Conservation (phyloP, 2,797 vertebrate genomes). For the Kryptolebias ocellatus region DNA sequence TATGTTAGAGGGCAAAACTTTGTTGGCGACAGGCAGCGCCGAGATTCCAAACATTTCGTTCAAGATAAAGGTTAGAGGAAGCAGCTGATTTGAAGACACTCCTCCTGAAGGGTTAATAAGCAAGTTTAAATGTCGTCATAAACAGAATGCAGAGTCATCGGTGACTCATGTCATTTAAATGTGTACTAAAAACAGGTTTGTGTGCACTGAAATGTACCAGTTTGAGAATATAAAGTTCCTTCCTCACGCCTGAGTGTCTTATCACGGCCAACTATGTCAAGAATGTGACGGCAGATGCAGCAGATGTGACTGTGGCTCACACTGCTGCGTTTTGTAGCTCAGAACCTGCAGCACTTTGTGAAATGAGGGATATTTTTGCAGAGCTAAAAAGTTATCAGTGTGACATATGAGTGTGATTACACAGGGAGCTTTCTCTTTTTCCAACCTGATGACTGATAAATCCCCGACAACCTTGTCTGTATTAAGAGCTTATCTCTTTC, state of each 20-base stretch:
- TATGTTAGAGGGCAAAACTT: conserved; percentile 17
- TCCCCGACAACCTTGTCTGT: not conserved
- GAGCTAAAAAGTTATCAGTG: conserved; percentile 15
- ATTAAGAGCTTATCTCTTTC: conserved; percentile 11
- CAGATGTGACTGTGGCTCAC: conserved; percentile 41
- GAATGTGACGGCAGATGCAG: conserved; percentile 46
- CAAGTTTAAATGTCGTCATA: conserved; percentile 26
- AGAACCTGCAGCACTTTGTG: conserved; percentile 36
- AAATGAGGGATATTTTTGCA: conserved; percentile 30
- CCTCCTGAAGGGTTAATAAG: conserved; percentile 45
- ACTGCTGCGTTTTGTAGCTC: conserved; percentile 17
- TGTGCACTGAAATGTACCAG: conserved; percentile 18
- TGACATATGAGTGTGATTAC: not conserved
- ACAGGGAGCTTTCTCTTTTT: not conserved
- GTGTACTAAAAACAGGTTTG: conserved; percentile 27
- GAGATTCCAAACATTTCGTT: no score
- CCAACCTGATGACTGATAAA: conserved; percentile 1
- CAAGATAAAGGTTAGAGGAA: not conserved
- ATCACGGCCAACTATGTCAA: conserved; percentile 32
- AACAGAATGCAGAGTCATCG: conserved; percentile 31
- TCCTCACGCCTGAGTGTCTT: conserved; percentile 18
- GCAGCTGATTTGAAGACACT: conserved; percentile 43
- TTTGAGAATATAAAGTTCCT: conserved; percentile 11
- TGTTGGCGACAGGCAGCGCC: conserved; percentile 17
- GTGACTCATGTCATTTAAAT: not conserved